A percentile compares a stretch with the other conserved stretches of the same genome.
These are phyloP conservation scores for Ascaphus truei DNA, from an alignment of 2,113 vertebrate species.

Conservation along the genomic window DNA sequence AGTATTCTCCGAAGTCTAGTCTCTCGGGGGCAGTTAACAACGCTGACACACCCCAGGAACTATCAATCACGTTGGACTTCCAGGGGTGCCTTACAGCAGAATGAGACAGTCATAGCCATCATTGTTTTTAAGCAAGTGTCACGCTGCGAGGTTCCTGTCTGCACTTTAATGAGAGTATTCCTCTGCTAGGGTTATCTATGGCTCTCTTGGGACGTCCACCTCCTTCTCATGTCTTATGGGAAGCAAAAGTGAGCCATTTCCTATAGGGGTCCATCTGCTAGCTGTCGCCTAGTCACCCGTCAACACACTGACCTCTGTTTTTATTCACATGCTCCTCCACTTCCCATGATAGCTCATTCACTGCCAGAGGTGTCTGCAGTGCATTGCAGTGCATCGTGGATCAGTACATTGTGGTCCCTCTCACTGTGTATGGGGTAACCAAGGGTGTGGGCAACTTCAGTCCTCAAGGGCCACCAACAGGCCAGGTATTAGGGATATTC, in stretches of 20 bases:
- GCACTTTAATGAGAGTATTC: constrained; percentile 22
- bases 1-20: background rate
- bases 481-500: too few relatives aligned
- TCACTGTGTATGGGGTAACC: background rate
- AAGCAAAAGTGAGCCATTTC: background rate
- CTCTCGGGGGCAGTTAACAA: constrained; percentile 1
- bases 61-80: constrained; percentile 26
- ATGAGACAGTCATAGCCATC: background rate
- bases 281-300: constrained; percentile 13
- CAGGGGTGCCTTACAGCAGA: constrained; percentile 18
- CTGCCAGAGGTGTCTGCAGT: background rate
- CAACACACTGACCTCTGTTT: constrained; percentile 20
- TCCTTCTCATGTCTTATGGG: background rate
- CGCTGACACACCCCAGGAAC: constrained; percentile 3
- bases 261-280: constrained; percentile 26
- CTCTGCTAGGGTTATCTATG: constrained; percentile 6
- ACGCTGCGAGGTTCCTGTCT: constrained; percentile 13
- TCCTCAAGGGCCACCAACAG: too few relatives aligned
- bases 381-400: too few relatives aligned
- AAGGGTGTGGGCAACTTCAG: too few relatives aligned
- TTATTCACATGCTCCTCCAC: background rate
- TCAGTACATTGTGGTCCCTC: background rate
- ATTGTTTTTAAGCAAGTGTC: constrained; percentile 23
- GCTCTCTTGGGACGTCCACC: constrained; percentile 8
- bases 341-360: background rate